These are phyloP conservation scores for Pheosia gnoma DNA, from an alignment of 2,888 invertebrate species.

Conservation along the genomic window DNA sequence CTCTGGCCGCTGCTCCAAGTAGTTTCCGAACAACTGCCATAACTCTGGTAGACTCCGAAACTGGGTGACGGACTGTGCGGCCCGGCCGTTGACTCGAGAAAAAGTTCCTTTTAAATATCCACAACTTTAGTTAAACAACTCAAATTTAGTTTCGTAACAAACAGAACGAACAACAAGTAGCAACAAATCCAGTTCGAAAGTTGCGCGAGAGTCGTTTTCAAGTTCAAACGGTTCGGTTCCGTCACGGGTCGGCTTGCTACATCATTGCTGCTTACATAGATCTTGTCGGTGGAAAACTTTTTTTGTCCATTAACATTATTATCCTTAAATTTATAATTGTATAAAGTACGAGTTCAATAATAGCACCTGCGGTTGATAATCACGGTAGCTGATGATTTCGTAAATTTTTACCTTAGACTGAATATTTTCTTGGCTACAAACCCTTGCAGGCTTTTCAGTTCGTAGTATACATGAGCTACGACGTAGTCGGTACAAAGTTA, in stretches of 20 bases:
- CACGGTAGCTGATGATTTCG: background rate
- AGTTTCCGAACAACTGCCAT: conserved; percentile 84
- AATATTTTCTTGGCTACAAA: conserved; percentile 28
- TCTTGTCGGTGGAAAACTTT: background rate
- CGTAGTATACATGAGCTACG: conserved; percentile 46
- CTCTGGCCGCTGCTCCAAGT: conserved; percentile 76
- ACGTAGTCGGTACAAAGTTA: conserved; percentile 65
- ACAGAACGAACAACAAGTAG: conserved; percentile 80
- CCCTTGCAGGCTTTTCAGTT: conserved; percentile 31
- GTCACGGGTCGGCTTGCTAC: conserved; percentile 8
- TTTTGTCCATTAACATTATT: background rate
- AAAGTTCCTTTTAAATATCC: conserved; percentile 84
- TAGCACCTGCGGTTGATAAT: too few species aligned
- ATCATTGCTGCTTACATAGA: conserved; percentile 4
- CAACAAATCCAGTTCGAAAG: conserved; percentile 77
- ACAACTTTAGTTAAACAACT: conserved; percentile 83
- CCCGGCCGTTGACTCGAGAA: conserved; percentile 83
- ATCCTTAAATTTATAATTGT: too few species aligned
- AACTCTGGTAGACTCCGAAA: conserved; percentile 81
- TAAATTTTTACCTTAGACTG: background rate
- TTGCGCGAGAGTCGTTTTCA: conserved; percentile 83
- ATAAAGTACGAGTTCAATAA: too few species aligned
- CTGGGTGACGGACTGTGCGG: conserved; percentile 82
- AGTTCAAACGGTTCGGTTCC: conserved; percentile 58
- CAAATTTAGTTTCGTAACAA: conserved; percentile 83